A percentile compares a stretch with the other conserved stretches of the same genome.
phyloP scores from a whole-genome alignment of 2,888 invertebrate species.

The Sarcophaga caerulescens region DNA sequence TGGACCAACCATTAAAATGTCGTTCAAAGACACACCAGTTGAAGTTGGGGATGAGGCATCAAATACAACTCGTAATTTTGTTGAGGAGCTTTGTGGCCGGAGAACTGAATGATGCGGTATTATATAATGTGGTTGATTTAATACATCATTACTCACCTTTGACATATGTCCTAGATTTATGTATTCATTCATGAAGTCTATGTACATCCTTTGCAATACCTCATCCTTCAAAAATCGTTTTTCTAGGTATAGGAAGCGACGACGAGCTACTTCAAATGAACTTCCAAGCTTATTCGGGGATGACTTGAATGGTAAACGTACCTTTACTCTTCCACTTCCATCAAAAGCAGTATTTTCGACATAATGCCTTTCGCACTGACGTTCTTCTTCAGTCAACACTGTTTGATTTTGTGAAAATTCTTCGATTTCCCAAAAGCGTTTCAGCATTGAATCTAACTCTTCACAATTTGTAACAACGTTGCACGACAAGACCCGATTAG shows the following conservation, averaged over 20 bases:
- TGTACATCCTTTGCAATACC: slow-evolving; percentile 23
- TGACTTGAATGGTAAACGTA: slow-evolving; percentile 23
- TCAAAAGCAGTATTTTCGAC: slow-evolving; percentile 12
- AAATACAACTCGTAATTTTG: too few species aligned
- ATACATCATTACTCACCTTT: neutral
- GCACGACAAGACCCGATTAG: neutral
- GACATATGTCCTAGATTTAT: slow-evolving; percentile 6
- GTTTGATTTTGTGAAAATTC: neutral
- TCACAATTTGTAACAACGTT: too few species aligned
- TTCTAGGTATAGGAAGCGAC: slow-evolving; percentile 31
- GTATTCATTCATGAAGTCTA: slow-evolving; percentile 46
- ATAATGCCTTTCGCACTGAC: slow-evolving; percentile 6
- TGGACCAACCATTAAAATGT: too few species aligned
- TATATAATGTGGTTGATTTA: slow-evolving; percentile 18
- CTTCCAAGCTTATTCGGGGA: slow-evolving; percentile 4
- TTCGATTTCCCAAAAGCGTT: neutral
- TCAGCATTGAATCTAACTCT: too few species aligned
- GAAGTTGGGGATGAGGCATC: too few species aligned
- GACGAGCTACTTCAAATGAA: slow-evolving; percentile 46
- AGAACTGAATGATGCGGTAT: slow-evolving; percentile 54
- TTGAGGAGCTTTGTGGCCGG: too few species aligned
- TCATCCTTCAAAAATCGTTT: slow-evolving; percentile 34
- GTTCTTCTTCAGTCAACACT: slow-evolving; percentile 1
- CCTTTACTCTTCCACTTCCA: neutral
- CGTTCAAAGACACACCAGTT: too few species aligned